Percentiles rank a stretch among this genome's conserved stretches.
phyloP scores from a whole-genome alignment of 1,140 invertebrate species.

The Polypedilum pembai region DNA sequence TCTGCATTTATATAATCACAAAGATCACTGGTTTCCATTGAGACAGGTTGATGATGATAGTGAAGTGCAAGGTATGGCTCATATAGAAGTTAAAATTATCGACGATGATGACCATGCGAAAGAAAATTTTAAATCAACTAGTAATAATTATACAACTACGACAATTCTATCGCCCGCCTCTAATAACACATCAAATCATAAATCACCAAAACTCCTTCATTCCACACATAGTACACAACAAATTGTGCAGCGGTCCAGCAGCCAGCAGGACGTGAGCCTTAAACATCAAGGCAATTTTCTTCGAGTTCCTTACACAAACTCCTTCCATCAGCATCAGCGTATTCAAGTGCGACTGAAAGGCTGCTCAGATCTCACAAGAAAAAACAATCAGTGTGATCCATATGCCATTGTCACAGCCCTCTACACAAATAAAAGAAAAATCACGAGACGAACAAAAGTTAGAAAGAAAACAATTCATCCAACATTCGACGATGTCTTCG shows the following conservation, averaged over 20 bases:
- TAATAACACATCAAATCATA: conserved; percentile 3
- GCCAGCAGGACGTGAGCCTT: not conserved
- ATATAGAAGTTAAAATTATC: conserved; percentile 54
- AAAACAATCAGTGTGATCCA: conserved; percentile 84
- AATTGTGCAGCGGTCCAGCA: not conserved
- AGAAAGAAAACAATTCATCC: conserved; percentile 84
- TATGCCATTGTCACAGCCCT: conserved; percentile 72
- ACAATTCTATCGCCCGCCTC: conserved; percentile 1
- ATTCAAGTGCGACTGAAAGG: conserved; percentile 61
- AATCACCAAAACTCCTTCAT: conserved; percentile 28
- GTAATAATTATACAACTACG: conserved; percentile 21
- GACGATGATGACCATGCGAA: conserved; percentile 17
- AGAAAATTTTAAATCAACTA: conserved; percentile 25
- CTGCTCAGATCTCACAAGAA: conserved; percentile 79
- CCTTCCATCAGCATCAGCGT: conserved; percentile 30
- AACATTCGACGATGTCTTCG: conserved; percentile 79
- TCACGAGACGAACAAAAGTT: conserved; percentile 75
- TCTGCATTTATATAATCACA: conserved; percentile 74
- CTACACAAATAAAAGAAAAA: conserved; percentile 71
- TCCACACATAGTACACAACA: not conserved
- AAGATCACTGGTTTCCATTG: conserved; percentile 87
- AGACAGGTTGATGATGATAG: conserved; percentile 75
- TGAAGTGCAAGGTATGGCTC: conserved; percentile 79
- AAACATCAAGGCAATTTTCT: conserved; percentile 21
- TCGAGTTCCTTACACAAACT: conserved; percentile 24